Conservation (phyloP, 2,113 vertebrate genomes). For the Toxotes chatareus region DNA sequence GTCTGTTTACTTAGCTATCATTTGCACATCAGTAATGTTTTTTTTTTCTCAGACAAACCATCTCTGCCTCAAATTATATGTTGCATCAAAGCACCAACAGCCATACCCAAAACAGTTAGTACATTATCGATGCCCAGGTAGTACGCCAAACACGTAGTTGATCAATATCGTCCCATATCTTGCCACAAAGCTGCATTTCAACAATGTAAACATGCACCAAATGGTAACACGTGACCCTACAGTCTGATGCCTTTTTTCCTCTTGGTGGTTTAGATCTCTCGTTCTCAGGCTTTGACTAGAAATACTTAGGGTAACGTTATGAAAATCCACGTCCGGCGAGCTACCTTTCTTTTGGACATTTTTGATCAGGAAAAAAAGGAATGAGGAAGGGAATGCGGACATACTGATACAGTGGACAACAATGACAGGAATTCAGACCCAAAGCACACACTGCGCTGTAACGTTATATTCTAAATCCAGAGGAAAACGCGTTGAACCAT, state of each 20-base stretch:
- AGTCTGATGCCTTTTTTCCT: background rate
- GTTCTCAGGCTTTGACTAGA: background rate
- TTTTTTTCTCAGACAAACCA: background rate
- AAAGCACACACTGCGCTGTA: conserved; percentile 8
- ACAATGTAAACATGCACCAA: conserved; percentile 49
- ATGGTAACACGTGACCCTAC: conserved; percentile 33
- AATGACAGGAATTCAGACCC: conserved; percentile 50
- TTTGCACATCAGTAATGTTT: no score
- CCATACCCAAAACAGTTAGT: background rate
- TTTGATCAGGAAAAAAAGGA: background rate
- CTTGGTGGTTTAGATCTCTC: background rate
- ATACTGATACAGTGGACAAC: conserved; percentile 31
- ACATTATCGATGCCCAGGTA: background rate
- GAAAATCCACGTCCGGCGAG: background rate
- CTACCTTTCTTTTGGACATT: background rate
- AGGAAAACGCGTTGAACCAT: conserved; percentile 12
- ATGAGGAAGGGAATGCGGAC: conserved; percentile 2
- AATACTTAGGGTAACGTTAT: background rate
- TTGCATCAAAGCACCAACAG: background rate
- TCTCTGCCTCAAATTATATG: background rate
- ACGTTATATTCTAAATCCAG: background rate
- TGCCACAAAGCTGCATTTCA: conserved; percentile 1
- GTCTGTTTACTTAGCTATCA: background rate
- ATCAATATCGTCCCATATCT: background rate
- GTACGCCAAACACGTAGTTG: background rate